Evolutionary conservation across 2,797 vertebrate genomes (phyloP), one percentile per base, ranked within the genome.

Genomic region (Pelobates cultripes): DNA sequence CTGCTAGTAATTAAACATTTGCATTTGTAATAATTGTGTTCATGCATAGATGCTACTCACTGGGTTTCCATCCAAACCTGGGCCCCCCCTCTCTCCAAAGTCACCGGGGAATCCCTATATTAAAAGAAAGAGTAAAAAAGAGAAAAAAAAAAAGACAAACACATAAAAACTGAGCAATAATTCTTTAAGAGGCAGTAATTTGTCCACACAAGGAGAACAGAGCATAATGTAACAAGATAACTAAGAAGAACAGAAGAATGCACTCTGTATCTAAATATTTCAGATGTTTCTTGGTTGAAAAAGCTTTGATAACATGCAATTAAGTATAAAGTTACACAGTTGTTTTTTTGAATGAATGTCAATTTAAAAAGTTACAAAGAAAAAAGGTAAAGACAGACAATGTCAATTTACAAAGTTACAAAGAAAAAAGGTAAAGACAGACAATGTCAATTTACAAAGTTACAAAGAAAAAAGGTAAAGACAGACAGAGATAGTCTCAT

Each of bases 101-200:
- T 99, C 95, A 86, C 98, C 98, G 76, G 96, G 96, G 94, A 99
- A 99, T 17, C 98, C 98, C 97, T 99, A 84, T 89, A 83, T 17
- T 3, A 14, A 82, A 90, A 78, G 17, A 43, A 10, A 79, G 14
- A 78, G 2, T 28, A 28, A 28, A 60, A 61, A 69, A 45, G 60
- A 47, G 84, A 94, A 44, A 85, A 75, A 93, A 60, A 86, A 80
- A 87, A 78, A 70, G 71, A 73, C 57, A 44, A 51, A 78, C 40
- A 78, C n/a, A 68, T 55, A 75, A 42, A 51, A 17, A 67, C 40
- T 45, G 12, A 67, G 43, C 4, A 66, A 72, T 4, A 70, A 66
- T 70, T 51, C 41, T 3, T 40, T 14, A n/a, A 41, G 17, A 28
- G 1, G 41, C 4, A n/a, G 9, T 41, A 43, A 40, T 64, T 28